phyloP scores from a whole-genome alignment of 2,888 invertebrate species.

The Pyrrhosoma nymphula region DNA sequence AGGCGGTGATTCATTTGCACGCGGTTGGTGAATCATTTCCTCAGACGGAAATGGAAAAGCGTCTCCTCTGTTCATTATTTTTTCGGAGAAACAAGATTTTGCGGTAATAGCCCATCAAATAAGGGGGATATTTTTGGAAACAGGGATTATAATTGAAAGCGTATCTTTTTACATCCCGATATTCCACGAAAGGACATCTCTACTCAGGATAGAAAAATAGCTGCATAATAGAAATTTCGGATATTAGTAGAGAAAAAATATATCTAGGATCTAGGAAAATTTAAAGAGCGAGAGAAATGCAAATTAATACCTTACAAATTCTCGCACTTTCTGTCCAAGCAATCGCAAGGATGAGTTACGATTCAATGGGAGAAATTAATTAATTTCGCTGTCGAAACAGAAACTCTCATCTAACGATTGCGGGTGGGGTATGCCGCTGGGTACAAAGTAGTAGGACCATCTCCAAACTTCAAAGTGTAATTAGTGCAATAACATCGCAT shows the following conservation, averaged over 20 bases:
- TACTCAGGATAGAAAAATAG: neutral
- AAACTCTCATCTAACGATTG: too few relatives aligned
- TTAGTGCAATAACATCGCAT: too few relatives aligned
- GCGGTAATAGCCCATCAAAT: neutral
- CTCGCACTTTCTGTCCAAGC: too few relatives aligned
- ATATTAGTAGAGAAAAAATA: neutral
- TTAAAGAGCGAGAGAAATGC: too few relatives aligned
- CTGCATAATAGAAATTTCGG: neutral
- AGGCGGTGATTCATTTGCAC: neutral
- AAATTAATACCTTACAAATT: too few relatives aligned
- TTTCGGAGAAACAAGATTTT: neutral
- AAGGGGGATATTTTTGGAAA: neutral
- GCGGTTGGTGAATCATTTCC: neutral
- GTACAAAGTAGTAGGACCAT: too few relatives aligned
- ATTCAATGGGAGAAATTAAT: too few relatives aligned
- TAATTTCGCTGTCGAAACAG: too few relatives aligned
- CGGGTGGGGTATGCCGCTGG: too few relatives aligned
- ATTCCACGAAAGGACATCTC: neutral
- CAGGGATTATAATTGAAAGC: neutral
- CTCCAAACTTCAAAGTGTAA: too few relatives aligned
- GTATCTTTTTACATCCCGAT: neutral
- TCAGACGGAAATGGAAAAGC: neutral
- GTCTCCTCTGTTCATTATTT: neutral
- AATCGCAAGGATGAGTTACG: too few relatives aligned
- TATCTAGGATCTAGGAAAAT: neutral